Conservation (phyloP, 2,888 invertebrate genomes). For the Rhimphoctona megacephalus region DNA sequence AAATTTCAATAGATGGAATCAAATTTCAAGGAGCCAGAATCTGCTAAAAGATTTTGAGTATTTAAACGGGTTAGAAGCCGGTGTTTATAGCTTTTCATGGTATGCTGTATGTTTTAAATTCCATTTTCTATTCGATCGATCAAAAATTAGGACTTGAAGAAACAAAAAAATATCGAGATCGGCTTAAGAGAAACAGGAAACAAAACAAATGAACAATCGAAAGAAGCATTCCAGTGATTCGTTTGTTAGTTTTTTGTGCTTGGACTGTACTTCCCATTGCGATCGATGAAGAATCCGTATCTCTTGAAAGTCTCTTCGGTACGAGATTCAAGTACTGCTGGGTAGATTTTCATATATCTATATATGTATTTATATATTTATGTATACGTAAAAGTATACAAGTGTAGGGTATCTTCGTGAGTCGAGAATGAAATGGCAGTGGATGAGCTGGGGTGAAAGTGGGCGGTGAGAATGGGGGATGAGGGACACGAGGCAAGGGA, state of each 20-base stretch:
- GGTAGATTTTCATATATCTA: neutral
- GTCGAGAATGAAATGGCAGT: slow-evolving; percentile 73
- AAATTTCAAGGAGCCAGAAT: neutral
- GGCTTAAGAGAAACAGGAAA: neutral
- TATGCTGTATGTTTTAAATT: neutral
- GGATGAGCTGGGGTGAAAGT: slow-evolving; percentile 66
- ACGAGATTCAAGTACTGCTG: slow-evolving; percentile 35
- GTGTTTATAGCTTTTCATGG: neutral
- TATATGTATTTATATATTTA: neutral
- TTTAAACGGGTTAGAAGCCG: neutral
- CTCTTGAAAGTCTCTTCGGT: slow-evolving; percentile 32
- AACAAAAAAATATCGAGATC: neutral
- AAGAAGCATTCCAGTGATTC: slow-evolving; percentile 16
- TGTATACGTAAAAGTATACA: slow-evolving; percentile 22
- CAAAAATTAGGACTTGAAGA: neutral
- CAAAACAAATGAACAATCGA: neutral
- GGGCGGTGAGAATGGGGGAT: slow-evolving; percentile 62
- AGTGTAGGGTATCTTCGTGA: slow-evolving; percentile 49
- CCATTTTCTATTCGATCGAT: neutral
- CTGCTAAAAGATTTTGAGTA: neutral
- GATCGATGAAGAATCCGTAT: slow-evolving; percentile 53
- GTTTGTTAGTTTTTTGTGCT: neutral
- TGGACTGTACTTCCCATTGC: neutral
- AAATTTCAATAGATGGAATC: neutral
- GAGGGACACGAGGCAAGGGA: slow-evolving; percentile 59